Evolutionary conservation across 2,797 vertebrate genomes (phyloP).

Genomic region (Otolemur crassicaudatus): DNA sequence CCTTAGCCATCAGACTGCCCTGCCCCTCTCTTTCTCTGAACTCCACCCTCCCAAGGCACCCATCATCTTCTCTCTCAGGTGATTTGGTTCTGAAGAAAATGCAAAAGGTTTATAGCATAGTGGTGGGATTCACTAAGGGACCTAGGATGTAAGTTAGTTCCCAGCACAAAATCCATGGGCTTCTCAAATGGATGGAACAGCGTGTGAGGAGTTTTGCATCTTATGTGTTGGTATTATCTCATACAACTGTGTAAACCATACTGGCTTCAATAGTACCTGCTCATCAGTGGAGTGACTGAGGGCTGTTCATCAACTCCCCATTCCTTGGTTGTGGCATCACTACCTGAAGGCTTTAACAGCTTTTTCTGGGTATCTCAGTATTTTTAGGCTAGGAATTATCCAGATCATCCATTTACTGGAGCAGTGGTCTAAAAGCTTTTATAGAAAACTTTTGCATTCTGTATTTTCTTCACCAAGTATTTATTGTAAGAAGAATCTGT

Average conservation of each 20-base stretch:
- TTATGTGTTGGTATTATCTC: neutral
- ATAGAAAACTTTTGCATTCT: neutral
- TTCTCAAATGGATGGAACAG: neutral
- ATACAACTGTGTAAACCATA: neutral
- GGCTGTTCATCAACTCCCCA: neutral
- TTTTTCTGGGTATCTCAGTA: neutral
- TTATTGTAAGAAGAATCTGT: neutral
- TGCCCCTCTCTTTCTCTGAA: neutral
- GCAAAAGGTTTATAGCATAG: neutral
- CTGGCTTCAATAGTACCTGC: neutral
- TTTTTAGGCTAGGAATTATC: neutral
- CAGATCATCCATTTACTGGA: neutral
- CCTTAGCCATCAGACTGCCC: neutral
- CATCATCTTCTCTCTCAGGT: neutral
- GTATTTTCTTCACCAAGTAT: neutral
- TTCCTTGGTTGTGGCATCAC: neutral
- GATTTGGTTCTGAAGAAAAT: slow-evolving; percentile 1
- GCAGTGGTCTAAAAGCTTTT: neutral
- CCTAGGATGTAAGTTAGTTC: neutral
- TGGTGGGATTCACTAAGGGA: neutral
- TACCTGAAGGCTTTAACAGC: neutral
- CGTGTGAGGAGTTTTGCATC: neutral
- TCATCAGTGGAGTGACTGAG: neutral
- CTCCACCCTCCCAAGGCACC: neutral
- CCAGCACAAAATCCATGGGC: neutral